phyloP scores from a whole-genome alignment of 1,140 invertebrate genomes.

The Sogatella furcifera region DNA sequence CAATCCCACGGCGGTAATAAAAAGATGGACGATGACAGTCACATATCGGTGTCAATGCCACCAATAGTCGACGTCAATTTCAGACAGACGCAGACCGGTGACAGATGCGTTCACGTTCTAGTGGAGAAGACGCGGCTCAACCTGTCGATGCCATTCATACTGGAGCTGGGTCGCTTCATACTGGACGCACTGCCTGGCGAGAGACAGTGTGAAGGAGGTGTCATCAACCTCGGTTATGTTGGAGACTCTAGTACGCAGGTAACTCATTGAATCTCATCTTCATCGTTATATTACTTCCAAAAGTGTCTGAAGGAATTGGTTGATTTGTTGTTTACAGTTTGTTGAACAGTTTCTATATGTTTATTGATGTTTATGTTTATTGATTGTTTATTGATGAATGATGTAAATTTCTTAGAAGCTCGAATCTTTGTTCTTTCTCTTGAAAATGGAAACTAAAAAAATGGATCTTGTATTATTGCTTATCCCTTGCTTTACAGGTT shows the following conservation, averaged over 20 bases:
- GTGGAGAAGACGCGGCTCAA: conserved; percentile 63
- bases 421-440: too few species aligned
- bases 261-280: conserved; percentile 4
- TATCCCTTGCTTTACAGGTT: too few species aligned
- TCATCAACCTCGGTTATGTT: conserved; percentile 56
- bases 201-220: conserved; percentile 43
- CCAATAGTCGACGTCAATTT: conserved; percentile 55
- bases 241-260: conserved; percentile 34
- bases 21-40: conserved; percentile 36
- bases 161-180: conserved; percentile 53
- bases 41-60: conserved; percentile 50
- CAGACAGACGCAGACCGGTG: conserved; percentile 48
- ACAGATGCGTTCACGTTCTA: conserved; percentile 50
- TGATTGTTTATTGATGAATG: too few species aligned
- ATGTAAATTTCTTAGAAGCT: too few species aligned
- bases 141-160: conserved; percentile 57
- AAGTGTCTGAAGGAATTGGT: too few species aligned
- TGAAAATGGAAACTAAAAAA: too few species aligned
- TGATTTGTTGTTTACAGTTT: too few species aligned
- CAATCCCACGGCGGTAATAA: conserved; percentile 49
- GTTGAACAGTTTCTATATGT: too few species aligned
- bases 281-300: neutral
- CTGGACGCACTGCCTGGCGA: conserved; percentile 51
- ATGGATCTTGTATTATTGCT: too few species aligned
- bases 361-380: too few species aligned